A percentile compares a stretch with the other conserved stretches of the same genome.
These are phyloP conservation scores for Heterotis niloticus DNA, from an alignment of 2,113 vertebrate genomes.

Conservation along the genomic window DNA sequence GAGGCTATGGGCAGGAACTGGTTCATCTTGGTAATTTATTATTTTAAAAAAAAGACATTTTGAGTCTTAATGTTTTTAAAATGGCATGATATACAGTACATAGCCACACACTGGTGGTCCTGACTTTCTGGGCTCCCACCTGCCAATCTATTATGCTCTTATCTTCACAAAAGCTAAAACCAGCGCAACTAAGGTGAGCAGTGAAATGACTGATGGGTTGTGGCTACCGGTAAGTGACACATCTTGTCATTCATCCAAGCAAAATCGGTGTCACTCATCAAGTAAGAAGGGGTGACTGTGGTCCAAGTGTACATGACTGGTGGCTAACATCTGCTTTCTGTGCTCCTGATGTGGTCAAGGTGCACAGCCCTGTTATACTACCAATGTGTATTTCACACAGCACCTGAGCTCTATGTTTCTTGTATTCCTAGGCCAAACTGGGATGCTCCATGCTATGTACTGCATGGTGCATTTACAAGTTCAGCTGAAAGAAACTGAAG, in stretches of 20 bases:
- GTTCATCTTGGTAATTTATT: conserved; percentile 8
- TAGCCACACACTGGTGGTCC: neutral
- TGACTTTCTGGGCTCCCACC: no score
- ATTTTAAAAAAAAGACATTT: conserved; percentile 1
- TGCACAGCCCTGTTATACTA: no score
- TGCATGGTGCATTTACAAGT: neutral
- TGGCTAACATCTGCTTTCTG: neutral
- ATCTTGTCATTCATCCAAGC: no score
- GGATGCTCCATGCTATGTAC: neutral
- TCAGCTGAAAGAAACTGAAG: neutral
- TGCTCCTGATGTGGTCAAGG: neutral
- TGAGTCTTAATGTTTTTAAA: neutral
- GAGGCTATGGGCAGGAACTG: neutral
- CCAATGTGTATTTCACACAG: neutral
- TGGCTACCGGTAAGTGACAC: no score
- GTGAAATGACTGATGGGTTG: no score
- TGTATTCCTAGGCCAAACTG: neutral
- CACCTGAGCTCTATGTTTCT: neutral
- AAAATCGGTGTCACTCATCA: no score
- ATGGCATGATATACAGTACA: neutral
- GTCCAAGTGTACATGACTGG: neutral
- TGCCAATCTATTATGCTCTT: no score
- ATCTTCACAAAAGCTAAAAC: neutral
- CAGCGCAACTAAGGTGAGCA: neutral
- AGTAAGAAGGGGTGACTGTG: neutral